Base-by-base conservation (phyloP, 2,113 vertebrate species). In the Cercocebus atys region DNA sequence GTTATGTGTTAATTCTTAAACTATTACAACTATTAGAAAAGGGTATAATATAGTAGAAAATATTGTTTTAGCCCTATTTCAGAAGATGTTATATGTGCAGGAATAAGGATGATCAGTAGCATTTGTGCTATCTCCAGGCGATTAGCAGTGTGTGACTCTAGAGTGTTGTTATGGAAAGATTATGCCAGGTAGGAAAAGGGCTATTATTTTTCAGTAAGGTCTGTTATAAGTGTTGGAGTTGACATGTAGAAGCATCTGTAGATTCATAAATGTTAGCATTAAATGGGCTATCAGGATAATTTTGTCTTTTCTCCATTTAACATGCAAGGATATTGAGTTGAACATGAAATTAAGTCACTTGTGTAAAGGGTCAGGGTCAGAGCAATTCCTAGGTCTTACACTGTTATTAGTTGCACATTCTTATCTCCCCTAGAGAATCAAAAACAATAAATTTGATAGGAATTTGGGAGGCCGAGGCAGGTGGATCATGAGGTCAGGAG, bases 21-120 rank as follows among this genome's bases (percentile, higher is more conserved):
- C 43, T 87, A 78, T 86, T 40, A 82, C 35, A 92, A 13, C 70
- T 72, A 43, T 76, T 79, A 90, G 40, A 91, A 94, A 97, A 66
- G 52, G 10, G 18, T 59, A 25, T 94, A 80, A 75, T 35, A 40
- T 5, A 45, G 38, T 76, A 95, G 78, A 86, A 70, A 97, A 47
- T 64, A 35, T 70, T 86, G 25, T 45, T 82, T 40, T 78, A 75
- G 47, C 75, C 66, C 25, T 87, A 66, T 89, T 92, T 96, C 12
- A 64, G 45, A 95, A 72, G 27, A 16, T 75, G 30, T n/a, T 40
- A n/a, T 32, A 52, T 75, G 25, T 64, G 64, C 12, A 55, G 16
- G 45, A 64, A 25, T 61, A 70, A 8, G 4, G 32, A 23, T 90
- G 72, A 59, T 64, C 84, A 45, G 22, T 2, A 23, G 18, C 55